Percentiles rank a stretch among this genome's conserved stretches.
Conservation (phyloP, 2,888 invertebrate species). For the Sylvicola cinctus region DNA sequence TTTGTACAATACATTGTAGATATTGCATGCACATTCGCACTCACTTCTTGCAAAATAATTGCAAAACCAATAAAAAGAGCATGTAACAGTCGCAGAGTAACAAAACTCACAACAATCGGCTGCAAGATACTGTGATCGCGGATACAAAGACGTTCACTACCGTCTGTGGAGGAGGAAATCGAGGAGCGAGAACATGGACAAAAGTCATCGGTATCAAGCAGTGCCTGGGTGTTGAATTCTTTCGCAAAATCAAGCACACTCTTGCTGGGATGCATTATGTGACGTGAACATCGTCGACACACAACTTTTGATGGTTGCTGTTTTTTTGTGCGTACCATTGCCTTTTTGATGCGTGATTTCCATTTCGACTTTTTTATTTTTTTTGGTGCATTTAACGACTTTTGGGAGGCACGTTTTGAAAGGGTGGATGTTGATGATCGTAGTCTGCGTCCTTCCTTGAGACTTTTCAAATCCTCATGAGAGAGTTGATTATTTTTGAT, state of each 20-base stretch:
- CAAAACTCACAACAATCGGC: too few species aligned
- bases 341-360: constrained; percentile 1
- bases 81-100: too few species aligned
- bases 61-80: too few species aligned
- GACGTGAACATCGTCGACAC: constrained; percentile 19
- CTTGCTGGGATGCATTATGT: constrained; percentile 22
- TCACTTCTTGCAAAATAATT: too few species aligned
- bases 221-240: constrained; percentile 14
- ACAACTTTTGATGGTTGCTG: constrained; percentile 7
- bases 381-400: background rate
- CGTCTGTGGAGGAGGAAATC: too few species aligned
- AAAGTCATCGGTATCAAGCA: constrained; percentile 8
- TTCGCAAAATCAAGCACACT: constrained; percentile 21
- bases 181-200: too few species aligned
- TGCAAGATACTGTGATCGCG: too few species aligned
- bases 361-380: background rate
- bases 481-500: too few species aligned
- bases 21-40: too few species aligned
- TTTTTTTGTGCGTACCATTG: constrained; percentile 2
- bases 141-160: too few species aligned
- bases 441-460: background rate
- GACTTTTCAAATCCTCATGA: too few species aligned
- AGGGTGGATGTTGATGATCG: background rate
- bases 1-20: too few species aligned
- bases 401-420: background rate